Percentiles rank a stretch among this genome's conserved stretches.
Conservation (phyloP, 2,797 vertebrate genomes). For the Peromyscus nudipes region DNA sequence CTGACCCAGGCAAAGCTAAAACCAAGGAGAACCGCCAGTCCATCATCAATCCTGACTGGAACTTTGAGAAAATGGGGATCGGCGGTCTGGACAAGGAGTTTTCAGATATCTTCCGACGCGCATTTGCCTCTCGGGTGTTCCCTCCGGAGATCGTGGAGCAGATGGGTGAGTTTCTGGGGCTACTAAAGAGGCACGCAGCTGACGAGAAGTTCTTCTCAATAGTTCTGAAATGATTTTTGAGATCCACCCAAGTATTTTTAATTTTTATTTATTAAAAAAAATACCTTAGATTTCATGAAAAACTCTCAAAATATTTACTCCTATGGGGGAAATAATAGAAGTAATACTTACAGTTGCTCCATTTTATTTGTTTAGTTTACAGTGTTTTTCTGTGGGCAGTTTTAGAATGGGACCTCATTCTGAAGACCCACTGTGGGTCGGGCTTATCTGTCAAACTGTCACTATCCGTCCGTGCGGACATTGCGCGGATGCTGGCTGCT, state of each 20-base stretch:
- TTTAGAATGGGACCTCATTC: constrained; percentile 45
- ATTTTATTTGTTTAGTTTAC: constrained; percentile 12
- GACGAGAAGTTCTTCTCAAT: constrained; percentile 4
- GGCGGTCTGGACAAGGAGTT: constrained; percentile 98
- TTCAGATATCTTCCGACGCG: constrained; percentile 96
- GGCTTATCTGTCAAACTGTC: not conserved
- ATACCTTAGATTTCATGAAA: not conserved
- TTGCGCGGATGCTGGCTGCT: not conserved
- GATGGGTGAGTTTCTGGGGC: constrained; percentile 93
- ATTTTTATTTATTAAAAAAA: constrained; percentile 32
- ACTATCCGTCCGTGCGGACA: not conserved
- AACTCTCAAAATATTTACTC: constrained; percentile 33
- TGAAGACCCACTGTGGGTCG: not conserved
- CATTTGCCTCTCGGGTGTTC: constrained; percentile 98
- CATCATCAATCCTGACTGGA: constrained; percentile 99
- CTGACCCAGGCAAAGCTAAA: constrained; percentile 93
- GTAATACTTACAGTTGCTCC: not conserved
- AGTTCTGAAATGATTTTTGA: constrained; percentile 68
- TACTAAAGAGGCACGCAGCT: not conserved
- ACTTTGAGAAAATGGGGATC: constrained; percentile 99
- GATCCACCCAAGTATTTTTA: constrained; percentile 26
- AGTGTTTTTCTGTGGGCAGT: constrained; percentile 24
- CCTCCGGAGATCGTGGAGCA: constrained; percentile 98
- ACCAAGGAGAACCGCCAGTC: constrained; percentile 96
- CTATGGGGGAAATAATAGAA: constrained; percentile 35